Conservation (phyloP, 2,113 vertebrate genomes). For the Hippocampus abdominalis region DNA sequence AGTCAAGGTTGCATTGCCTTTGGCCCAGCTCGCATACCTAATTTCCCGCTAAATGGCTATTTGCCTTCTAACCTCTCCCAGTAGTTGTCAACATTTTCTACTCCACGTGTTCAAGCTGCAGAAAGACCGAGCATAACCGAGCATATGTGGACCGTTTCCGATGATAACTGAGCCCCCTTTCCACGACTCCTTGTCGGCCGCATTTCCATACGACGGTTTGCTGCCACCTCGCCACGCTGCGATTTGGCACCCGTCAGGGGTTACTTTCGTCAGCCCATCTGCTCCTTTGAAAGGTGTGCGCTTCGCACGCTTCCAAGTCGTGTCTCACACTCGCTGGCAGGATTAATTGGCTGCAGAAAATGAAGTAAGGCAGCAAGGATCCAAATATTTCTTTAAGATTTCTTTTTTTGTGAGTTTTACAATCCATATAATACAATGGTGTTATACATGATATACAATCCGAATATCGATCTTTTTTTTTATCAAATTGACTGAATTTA, state of each 20-base stretch:
- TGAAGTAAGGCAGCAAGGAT: slow-evolving; percentile 16
- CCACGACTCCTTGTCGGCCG: slow-evolving; percentile 39
- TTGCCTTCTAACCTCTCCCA: slow-evolving; percentile 10
- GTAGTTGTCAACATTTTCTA: neutral
- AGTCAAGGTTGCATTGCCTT: slow-evolving; percentile 36
- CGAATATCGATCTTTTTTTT: neutral
- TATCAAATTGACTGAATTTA: too few species aligned
- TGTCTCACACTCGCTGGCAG: slow-evolving; percentile 29
- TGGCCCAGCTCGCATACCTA: slow-evolving; percentile 7
- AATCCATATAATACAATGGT: too few species aligned
- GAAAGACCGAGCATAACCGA: slow-evolving; percentile 23
- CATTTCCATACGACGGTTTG: slow-evolving; percentile 40
- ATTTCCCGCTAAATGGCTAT: slow-evolving; percentile 25
- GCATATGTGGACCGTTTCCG: slow-evolving; percentile 43
- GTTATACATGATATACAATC: too few species aligned
- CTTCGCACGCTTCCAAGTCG: slow-evolving; percentile 56
- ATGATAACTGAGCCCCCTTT: slow-evolving; percentile 38
- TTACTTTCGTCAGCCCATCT: slow-evolving; percentile 65
- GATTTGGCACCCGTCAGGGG: slow-evolving; percentile 51
- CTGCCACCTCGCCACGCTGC: slow-evolving; percentile 47
- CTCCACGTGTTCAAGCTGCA: neutral
- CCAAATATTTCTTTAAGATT: neutral
- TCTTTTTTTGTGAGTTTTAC: neutral
- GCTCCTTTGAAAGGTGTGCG: slow-evolving; percentile 54
- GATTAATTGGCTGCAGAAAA: slow-evolving; percentile 20